These are phyloP conservation scores for Burhinus oedicnemus DNA, from an alignment of 2,113 vertebrate species.

Conservation along the genomic window DNA sequence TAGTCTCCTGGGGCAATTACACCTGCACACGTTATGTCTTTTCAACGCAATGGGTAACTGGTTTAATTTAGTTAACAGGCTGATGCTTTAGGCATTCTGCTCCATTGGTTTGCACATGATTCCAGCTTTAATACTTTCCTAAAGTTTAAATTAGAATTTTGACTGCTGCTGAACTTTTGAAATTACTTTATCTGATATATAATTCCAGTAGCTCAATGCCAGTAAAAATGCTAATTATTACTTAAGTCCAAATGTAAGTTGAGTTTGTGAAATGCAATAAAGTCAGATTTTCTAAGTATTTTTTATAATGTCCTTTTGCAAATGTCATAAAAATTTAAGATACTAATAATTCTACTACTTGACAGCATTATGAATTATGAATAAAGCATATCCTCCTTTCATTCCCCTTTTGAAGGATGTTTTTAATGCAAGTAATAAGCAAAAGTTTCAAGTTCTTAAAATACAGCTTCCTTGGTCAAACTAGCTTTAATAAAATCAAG, in stretches of 20 bases:
- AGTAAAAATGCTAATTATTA: slow-evolving; percentile 66
- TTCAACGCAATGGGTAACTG: background rate
- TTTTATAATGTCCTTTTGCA: slow-evolving; percentile 52
- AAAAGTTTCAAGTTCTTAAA: slow-evolving; percentile 25
- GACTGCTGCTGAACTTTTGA: slow-evolving; percentile 50
- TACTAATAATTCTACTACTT: slow-evolving; percentile 58
- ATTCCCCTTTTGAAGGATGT: background rate
- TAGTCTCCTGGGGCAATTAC: background rate
- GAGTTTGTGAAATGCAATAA: slow-evolving; percentile 64
- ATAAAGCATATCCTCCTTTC: slow-evolving; percentile 39
- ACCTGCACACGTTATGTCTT: background rate
- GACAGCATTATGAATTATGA: slow-evolving; percentile 62
- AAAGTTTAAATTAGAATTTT: slow-evolving; percentile 67
- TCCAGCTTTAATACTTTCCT: slow-evolving; percentile 22
- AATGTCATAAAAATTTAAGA: slow-evolving; percentile 70
- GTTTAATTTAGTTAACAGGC: background rate
- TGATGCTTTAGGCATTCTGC: background rate
- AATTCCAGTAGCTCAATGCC: slow-evolving; percentile 37
- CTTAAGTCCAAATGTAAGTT: slow-evolving; percentile 45
- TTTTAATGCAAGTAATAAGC: slow-evolving; percentile 50
- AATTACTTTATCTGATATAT: slow-evolving; percentile 61
- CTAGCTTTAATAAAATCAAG: background rate
- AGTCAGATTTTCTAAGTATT: slow-evolving; percentile 58
- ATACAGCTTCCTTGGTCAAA: background rate
- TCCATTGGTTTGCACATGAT: background rate